Percentiles rank a stretch among this genome's conserved stretches.
These are phyloP conservation scores for Stegophylla sp. DNA, from an alignment of 2,888 invertebrate genomes.

Conservation along the genomic window DNA sequence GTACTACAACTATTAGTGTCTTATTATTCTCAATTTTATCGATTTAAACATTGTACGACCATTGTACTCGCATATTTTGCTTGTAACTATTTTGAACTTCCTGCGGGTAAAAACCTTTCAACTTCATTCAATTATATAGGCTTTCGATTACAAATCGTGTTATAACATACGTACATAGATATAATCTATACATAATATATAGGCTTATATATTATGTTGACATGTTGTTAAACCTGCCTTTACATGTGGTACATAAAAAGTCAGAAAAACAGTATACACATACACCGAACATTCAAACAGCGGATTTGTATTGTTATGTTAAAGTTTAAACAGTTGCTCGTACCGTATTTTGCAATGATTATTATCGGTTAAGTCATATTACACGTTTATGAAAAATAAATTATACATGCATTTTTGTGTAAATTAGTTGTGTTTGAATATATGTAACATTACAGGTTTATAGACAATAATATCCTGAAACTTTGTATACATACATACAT, in stretches of 20 bases:
- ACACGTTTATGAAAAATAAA: too few species aligned
- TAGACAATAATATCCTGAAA: too few species aligned
- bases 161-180: neutral
- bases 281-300: too few species aligned
- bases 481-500: too few species aligned
- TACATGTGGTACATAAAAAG: neutral
- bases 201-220: neutral
- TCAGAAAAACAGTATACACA: neutral
- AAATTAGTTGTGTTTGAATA: neutral
- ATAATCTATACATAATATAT: neutral
- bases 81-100: neutral
- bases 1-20: neutral
- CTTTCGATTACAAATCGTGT: neutral
- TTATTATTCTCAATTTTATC: conserved; percentile 4
- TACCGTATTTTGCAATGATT: neutral
- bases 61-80: neutral
- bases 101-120: neutral
- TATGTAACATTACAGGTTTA: neutral
- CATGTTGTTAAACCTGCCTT: neutral
- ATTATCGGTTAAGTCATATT: too few species aligned
- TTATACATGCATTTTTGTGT: too few species aligned
- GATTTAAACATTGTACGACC: neutral
- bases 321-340: neutral
- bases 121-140: neutral
- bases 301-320: neutral